Conservation (phyloP, 2,113 vertebrate species). For the Sus scrofa region DNA sequence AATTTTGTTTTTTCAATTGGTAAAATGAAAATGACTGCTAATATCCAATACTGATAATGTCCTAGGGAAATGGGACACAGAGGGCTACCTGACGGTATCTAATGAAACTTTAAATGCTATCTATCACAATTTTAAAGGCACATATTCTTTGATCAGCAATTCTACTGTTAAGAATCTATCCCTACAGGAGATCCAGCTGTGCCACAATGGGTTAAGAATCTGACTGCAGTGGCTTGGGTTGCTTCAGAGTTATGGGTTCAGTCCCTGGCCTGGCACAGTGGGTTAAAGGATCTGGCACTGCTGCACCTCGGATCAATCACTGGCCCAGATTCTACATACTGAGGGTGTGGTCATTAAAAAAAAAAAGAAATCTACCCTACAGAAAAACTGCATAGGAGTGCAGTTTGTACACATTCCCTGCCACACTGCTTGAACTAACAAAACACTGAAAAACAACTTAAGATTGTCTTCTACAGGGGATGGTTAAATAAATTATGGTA, state of each 20-base stretch:
- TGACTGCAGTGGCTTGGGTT: too few relatives aligned
- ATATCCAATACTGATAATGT: neutral
- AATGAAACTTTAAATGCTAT: constrained; percentile 31
- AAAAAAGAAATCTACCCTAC: neutral
- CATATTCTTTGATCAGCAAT: constrained; percentile 19
- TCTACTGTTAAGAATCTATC: neutral
- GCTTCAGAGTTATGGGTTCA: too few relatives aligned
- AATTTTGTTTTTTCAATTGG: neutral
- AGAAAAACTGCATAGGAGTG: neutral
- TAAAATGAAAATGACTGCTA: neutral
- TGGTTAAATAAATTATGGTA: neutral
- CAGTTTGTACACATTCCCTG: neutral
- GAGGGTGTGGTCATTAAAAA: too few relatives aligned
- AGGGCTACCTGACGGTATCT: neutral
- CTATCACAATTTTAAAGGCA: neutral
- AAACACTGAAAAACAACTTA: constrained; percentile 7
- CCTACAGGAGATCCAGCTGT: neutral
- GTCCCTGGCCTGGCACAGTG: too few relatives aligned
- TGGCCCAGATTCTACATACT: too few relatives aligned
- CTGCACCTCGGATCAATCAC: too few relatives aligned
- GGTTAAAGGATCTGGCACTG: too few relatives aligned
- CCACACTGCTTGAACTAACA: neutral
- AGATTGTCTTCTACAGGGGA: constrained; percentile 7
- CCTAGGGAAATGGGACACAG: neutral
- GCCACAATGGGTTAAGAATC: too few relatives aligned